Evolutionary conservation across 2,797 vertebrate genomes (phyloP).

Genomic region (Scarus forsteni): DNA sequence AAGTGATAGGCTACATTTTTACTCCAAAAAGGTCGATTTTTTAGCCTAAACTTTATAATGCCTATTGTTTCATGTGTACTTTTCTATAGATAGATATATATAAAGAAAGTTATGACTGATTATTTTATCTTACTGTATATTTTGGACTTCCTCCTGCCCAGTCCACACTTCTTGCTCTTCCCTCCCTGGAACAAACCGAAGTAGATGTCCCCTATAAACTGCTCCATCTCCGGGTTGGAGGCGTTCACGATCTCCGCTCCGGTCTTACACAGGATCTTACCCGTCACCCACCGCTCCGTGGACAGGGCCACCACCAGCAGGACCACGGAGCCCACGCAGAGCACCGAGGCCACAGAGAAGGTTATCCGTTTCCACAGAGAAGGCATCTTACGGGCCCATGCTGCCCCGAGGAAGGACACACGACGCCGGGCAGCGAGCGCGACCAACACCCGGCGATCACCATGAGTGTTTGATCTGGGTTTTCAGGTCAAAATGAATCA

Average conservation of each 20-base stretch:
- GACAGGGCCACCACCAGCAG: slow-evolving; percentile 89
- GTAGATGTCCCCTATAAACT: slow-evolving; percentile 93
- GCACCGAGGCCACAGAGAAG: slow-evolving; percentile 87
- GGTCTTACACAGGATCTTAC: slow-evolving; percentile 93
- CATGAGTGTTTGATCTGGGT: slow-evolving; percentile 51
- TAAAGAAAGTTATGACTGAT: no score
- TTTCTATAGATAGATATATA: no score
- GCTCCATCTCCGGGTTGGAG: slow-evolving; percentile 89
- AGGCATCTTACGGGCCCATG: slow-evolving; percentile 89
- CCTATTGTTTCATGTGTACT: no score
- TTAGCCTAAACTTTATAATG: no score
- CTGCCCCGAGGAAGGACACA: slow-evolving; percentile 53
- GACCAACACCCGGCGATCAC: slow-evolving; percentile 42
- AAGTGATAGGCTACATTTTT: no score
- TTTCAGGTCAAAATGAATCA: slow-evolving; percentile 19
- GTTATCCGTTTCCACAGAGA: slow-evolving; percentile 90
- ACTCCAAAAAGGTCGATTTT: no score
- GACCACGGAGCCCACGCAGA: slow-evolving; percentile 89
- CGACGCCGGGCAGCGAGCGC: slow-evolving; percentile 54
- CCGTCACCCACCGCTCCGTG: slow-evolving; percentile 91
- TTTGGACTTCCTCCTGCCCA: slow-evolving; percentile 89
- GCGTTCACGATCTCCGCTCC: slow-evolving; percentile 96
- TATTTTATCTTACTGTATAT: slow-evolving; percentile 90
- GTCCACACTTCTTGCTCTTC: slow-evolving; percentile 92
- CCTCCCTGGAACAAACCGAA: slow-evolving; percentile 93